A percentile compares a stretch with the other conserved stretches of the same genome.
Evolutionary conservation across 64 coral and sea anemone genomes (phyloP).

Genomic region (Montipora cactus): DNA sequence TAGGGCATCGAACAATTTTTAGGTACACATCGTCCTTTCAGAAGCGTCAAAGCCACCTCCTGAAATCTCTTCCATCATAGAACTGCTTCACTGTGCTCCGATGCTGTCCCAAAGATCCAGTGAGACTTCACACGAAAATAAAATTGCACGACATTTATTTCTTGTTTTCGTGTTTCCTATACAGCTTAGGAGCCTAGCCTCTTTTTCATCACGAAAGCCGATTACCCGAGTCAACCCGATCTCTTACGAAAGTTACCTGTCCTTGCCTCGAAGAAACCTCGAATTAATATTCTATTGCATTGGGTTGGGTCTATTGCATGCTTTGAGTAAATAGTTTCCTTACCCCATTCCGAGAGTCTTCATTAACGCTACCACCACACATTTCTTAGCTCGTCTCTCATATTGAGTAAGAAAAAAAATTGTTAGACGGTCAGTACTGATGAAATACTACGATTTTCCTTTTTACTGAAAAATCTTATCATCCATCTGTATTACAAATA

Average conservation of each 20-base stretch:
- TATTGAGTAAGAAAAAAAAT: too few relatives aligned
- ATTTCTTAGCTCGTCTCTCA: too few relatives aligned
- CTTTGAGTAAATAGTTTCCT: too few relatives aligned
- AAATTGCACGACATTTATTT: not conserved
- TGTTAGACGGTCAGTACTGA: too few relatives aligned
- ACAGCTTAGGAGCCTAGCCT: constrained; percentile 33
- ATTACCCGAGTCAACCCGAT: constrained; percentile 9
- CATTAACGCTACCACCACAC: too few relatives aligned
- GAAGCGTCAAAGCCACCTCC: not conserved
- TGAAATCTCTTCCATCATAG: not conserved
- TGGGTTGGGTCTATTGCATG: too few relatives aligned
- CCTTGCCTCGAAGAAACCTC: too few relatives aligned
- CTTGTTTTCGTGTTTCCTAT: constrained; percentile 28
- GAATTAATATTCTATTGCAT: too few relatives aligned
- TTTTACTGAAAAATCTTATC: too few relatives aligned
- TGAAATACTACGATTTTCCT: too few relatives aligned
- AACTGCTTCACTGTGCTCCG: not conserved
- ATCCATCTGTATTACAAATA: too few relatives aligned
- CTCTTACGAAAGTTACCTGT: not conserved
- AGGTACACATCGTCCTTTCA: not conserved
- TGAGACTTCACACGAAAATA: not conserved
- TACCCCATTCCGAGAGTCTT: too few relatives aligned
- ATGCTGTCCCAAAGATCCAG: not conserved
- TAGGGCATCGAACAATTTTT: not conserved
- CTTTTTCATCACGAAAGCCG: constrained; percentile 4